A percentile compares a stretch with the other conserved stretches of the same genome.
Evolutionary conservation across 2,797 vertebrate species (phyloP).

Genomic region (Sebastes jordani): DNA sequence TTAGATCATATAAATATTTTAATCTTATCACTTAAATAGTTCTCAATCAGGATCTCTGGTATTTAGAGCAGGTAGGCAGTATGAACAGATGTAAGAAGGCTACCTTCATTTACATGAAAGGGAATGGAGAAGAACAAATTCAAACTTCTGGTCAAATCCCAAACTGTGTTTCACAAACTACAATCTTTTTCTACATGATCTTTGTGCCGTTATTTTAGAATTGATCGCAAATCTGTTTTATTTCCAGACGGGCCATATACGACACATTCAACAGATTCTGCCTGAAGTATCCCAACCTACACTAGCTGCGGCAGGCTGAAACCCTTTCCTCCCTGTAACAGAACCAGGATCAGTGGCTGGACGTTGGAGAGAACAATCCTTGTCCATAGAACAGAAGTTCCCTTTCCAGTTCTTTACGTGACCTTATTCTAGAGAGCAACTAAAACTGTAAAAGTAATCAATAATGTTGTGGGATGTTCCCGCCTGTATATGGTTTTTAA

Average conservation of each 20-base stretch:
- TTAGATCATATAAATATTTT: background rate
- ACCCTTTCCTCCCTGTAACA: background rate
- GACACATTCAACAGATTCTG: constrained; percentile 94
- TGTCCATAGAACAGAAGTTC: background rate
- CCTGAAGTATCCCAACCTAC: constrained; percentile 86
- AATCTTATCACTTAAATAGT: background rate
- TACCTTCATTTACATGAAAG: background rate
- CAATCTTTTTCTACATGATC: background rate
- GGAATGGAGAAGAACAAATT: background rate
- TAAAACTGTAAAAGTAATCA: background rate
- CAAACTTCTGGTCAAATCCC: background rate
- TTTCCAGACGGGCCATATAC: constrained; percentile 91
- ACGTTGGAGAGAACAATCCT: background rate
- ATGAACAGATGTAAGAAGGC: background rate
- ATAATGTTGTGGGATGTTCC: background rate
- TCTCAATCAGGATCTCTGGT: background rate
- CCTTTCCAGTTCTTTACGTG: background rate
- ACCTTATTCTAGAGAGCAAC: background rate
- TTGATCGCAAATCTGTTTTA: background rate
- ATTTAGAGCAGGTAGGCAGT: background rate
- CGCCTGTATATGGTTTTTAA: background rate
- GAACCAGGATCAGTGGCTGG: background rate
- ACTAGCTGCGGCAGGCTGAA: constrained; percentile 19
- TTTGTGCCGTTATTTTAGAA: background rate
- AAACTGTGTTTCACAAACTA: background rate